Percentiles rank a stretch among this genome's conserved stretches.
Evolutionary conservation across 2,888 invertebrate species (phyloP).

Genomic region (Chelonus formosanus): DNA sequence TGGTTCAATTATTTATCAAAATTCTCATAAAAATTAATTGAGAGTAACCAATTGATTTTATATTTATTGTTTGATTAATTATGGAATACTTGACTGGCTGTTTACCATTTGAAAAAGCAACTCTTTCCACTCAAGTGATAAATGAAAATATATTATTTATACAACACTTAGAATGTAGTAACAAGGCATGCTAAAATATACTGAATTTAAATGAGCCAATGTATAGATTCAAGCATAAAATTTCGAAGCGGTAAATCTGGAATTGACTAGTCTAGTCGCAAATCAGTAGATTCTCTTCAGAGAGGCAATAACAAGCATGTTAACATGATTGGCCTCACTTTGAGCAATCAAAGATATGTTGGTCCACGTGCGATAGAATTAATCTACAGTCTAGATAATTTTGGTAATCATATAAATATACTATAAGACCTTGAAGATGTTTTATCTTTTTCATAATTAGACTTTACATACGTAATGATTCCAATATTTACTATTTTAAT

Average conservation of each 20-base stretch:
- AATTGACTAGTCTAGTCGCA: constrained; percentile 13
- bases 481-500: neutral
- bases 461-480: too few relatives aligned
- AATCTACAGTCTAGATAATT: constrained; percentile 8
- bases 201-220: constrained; percentile 25
- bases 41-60: too few relatives aligned
- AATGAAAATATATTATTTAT: constrained; percentile 3
- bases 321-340: constrained; percentile 24
- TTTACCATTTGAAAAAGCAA: too few relatives aligned
- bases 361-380: neutral
- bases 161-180: constrained; percentile 11
- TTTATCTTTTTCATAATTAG: neutral
- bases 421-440: constrained; percentile 1
- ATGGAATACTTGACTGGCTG: too few relatives aligned
- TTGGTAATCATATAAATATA: constrained; percentile 8
- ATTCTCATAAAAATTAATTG: too few relatives aligned
- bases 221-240: constrained; percentile 4
- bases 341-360: neutral
- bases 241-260: constrained; percentile 17
- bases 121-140: too few relatives aligned
- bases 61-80: too few relatives aligned
- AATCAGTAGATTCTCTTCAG: constrained; percentile 15
- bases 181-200: constrained; percentile 5
- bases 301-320: constrained; percentile 9
- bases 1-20: too few relatives aligned